Percentiles rank a stretch among this genome's conserved stretches.
Evolutionary conservation across 2,113 vertebrate species (phyloP).

Genomic region (Rynchops niger): DNA sequence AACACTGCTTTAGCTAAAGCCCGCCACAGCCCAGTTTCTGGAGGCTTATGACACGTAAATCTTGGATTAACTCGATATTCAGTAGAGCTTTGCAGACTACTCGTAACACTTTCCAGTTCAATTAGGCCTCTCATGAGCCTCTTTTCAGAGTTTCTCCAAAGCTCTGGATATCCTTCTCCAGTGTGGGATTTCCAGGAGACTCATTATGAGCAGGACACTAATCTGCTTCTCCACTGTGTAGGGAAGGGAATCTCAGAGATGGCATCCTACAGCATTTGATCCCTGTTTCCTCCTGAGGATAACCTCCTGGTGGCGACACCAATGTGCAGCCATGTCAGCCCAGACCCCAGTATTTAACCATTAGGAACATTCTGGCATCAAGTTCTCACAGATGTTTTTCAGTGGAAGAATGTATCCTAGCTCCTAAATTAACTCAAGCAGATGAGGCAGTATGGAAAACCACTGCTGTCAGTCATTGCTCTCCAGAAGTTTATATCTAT

Average conservation of each 20-base stretch:
- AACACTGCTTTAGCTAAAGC: slow-evolving; percentile 60
- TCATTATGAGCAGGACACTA: slow-evolving; percentile 38
- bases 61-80: slow-evolving; percentile 57
- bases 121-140: slow-evolving; percentile 49
- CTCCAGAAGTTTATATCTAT: neutral
- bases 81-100: slow-evolving; percentile 37
- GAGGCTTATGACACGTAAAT: slow-evolving; percentile 46
- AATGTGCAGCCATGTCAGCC: neutral
- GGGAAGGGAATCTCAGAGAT: neutral
- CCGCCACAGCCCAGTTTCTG: slow-evolving; percentile 26
- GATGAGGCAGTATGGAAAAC: neutral
- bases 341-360: neutral
- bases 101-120: slow-evolving; percentile 22
- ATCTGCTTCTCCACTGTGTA: neutral
- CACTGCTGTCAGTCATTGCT: neutral
- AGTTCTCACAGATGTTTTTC: neutral
- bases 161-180: slow-evolving; percentile 50
- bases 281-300: neutral
- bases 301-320: neutral
- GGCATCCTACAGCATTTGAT: neutral
- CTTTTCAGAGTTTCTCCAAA: slow-evolving; percentile 51
- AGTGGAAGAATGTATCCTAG: neutral
- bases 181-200: slow-evolving; percentile 17
- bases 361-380: neutral
- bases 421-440: neutral